These are phyloP conservation scores for Podarcis lilfordi DNA, from an alignment of 2,797 vertebrate species.

Conservation along the genomic window DNA sequence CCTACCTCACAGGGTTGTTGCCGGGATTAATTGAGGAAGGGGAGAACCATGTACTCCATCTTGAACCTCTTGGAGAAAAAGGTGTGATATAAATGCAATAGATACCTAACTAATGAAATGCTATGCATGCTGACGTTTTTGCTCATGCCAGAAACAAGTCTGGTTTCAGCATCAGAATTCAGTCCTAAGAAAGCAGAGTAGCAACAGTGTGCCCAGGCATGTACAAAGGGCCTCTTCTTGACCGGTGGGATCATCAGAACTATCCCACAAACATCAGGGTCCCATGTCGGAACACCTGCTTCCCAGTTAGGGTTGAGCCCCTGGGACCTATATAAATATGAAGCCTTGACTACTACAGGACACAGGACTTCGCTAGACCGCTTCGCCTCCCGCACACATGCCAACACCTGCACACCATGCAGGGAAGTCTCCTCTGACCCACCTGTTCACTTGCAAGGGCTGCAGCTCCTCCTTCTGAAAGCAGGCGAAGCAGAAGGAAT, in stretches of 20 bases:
- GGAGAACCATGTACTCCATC: not conserved
- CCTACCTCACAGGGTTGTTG: not conserved
- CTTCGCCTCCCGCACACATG: too few species aligned
- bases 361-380: not conserved
- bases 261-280: too few species aligned
- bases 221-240: not conserved
- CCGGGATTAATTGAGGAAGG: not conserved
- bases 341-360: not conserved
- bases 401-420: not conserved
- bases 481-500: constrained; percentile 82
- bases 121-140: too few species aligned
- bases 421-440: constrained; percentile 41
- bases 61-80: too few species aligned
- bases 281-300: not conserved
- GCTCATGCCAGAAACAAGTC: too few species aligned
- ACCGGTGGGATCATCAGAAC: not conserved
- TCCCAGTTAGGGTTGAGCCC: not conserved
- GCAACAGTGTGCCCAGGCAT: not conserved
- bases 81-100: too few species aligned
- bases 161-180: not conserved
- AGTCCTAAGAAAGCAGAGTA: not conserved
- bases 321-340: not conserved
- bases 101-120: too few species aligned
- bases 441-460: constrained; percentile 78
- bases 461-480: constrained; percentile 80